Conservation (phyloP, 2,888 invertebrate species). For the Phymatocera aterrima region DNA sequence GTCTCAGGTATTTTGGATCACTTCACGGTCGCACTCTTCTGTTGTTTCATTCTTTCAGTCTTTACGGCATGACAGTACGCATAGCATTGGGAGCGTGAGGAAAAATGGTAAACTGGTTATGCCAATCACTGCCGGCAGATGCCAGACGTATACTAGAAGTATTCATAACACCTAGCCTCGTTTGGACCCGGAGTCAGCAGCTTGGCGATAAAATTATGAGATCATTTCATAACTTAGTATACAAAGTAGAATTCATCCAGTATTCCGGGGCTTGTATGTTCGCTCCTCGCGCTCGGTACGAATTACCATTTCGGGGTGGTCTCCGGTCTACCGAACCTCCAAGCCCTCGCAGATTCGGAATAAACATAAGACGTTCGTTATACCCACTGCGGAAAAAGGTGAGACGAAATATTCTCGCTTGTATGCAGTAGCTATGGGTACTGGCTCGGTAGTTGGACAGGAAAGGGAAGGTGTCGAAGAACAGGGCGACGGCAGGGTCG, state of each 20-base stretch:
- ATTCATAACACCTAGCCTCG: not conserved
- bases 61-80: not conserved
- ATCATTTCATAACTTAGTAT: not conserved
- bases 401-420: too few relatives aligned
- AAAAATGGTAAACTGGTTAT: not conserved
- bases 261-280: not conserved
- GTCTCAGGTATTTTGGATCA: too few relatives aligned
- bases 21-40: not conserved
- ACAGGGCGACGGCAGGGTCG: conserved; percentile 16
- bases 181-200: not conserved
- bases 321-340: not conserved
- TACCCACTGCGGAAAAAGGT: not conserved
- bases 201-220: conserved; percentile 13
- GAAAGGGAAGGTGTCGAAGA: conserved; percentile 23
- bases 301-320: conserved; percentile 17
- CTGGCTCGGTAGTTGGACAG: too few relatives aligned
- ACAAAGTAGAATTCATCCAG: not conserved
- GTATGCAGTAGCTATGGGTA: too few relatives aligned
- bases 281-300: not conserved
- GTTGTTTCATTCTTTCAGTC: not conserved
- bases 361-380: not conserved
- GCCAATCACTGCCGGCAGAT: not conserved
- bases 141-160: not conserved
- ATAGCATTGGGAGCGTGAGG: not conserved
- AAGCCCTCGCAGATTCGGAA: not conserved